phyloP scores from a whole-genome alignment of 1,140 invertebrate genomes.

The Campodea augens region DNA sequence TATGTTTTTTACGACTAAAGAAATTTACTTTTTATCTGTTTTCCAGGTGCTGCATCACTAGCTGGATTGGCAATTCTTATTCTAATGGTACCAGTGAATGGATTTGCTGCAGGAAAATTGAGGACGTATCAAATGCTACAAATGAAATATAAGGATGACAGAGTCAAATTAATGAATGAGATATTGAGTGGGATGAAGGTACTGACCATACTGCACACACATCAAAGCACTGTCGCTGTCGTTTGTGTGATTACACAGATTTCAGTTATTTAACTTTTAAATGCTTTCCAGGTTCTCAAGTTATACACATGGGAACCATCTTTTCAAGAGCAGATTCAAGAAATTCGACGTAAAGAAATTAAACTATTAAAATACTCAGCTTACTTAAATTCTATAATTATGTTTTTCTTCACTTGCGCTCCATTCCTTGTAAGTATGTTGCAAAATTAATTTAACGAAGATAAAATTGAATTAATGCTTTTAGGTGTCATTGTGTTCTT shows the following conservation, averaged over 20 bases:
- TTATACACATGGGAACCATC: slow-evolving; percentile 81
- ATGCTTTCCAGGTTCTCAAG: slow-evolving; percentile 43
- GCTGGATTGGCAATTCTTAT: slow-evolving; percentile 84
- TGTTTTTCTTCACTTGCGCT: slow-evolving; percentile 88
- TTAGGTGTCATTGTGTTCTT: slow-evolving; percentile 22
- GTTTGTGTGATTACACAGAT: not conserved
- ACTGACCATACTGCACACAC: no score
- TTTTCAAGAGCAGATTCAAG: slow-evolving; percentile 64
- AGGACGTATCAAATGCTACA: slow-evolving; percentile 64
- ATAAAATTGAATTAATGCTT: not conserved
- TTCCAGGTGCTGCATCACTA: slow-evolving; percentile 22
- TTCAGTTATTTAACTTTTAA: not conserved
- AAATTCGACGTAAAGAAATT: slow-evolving; percentile 67
- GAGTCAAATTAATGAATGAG: slow-evolving; percentile 90
- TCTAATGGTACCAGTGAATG: slow-evolving; percentile 75
- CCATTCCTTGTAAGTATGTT: slow-evolving; percentile 69
- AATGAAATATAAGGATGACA: slow-evolving; percentile 79
- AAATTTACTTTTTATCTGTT: not conserved
- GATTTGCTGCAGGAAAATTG: slow-evolving; percentile 62
- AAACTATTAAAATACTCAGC: slow-evolving; percentile 62
- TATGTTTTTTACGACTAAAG: no score
- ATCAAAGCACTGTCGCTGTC: no score
- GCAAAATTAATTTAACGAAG: not conserved
- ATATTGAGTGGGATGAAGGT: slow-evolving; percentile 87
- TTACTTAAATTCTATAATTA: slow-evolving; percentile 71